Conservation (phyloP, 2,797 vertebrate genomes). For the Austrolebias charrua region DNA sequence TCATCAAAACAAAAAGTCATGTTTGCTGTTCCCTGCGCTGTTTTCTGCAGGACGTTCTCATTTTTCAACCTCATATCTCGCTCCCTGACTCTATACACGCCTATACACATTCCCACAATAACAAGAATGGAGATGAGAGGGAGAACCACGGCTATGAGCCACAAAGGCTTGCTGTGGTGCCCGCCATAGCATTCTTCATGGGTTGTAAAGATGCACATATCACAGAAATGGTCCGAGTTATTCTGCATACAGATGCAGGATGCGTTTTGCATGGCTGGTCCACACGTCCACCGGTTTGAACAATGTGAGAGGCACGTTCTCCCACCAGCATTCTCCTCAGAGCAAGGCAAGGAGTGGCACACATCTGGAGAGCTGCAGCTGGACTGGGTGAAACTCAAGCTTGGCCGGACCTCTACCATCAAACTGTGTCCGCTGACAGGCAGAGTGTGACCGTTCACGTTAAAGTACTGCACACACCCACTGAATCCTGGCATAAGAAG, state of each 20-base stretch:
- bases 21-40: constrained; percentile 62
- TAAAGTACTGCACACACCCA: constrained; percentile 80
- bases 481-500: constrained; percentile 64
- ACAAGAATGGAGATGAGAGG: constrained; percentile 52
- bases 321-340: constrained; percentile 21
- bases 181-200: constrained; percentile 47
- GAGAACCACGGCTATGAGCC: constrained; percentile 71
- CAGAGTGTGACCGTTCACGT: constrained; percentile 60
- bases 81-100: constrained; percentile 43
- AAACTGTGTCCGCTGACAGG: constrained; percentile 66
- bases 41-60: constrained; percentile 26
- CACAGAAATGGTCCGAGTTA: constrained; percentile 62
- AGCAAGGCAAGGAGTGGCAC: constrained; percentile 65
- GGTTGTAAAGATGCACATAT: constrained; percentile 56
- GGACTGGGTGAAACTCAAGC: constrained; percentile 53
- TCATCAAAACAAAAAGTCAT: constrained; percentile 53
- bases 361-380: constrained; percentile 59
- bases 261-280: constrained; percentile 23
- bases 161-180: constrained; percentile 41
- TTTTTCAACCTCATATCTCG: constrained; percentile 18
- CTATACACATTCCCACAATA: constrained; percentile 37
- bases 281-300: constrained; percentile 44
- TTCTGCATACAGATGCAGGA: constrained; percentile 76
- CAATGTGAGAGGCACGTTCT: constrained; percentile 64
- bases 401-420: constrained; percentile 67